These are phyloP conservation scores for Hypocryptadius cinnamomeus DNA, from an alignment of 2,113 vertebrate genomes.

Conservation along the genomic window DNA sequence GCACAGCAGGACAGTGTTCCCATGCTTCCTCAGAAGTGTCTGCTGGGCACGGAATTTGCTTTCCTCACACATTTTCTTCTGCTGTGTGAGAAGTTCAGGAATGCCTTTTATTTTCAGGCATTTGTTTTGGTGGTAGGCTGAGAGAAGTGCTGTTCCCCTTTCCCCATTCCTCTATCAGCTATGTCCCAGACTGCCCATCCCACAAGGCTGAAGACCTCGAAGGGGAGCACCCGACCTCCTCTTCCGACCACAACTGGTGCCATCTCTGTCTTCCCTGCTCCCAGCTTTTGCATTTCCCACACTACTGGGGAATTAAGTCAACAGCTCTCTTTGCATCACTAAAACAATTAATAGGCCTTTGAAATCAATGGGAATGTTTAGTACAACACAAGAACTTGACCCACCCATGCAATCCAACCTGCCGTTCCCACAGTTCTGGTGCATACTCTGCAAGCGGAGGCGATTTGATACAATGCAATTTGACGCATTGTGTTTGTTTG, in stretches of 20 bases:
- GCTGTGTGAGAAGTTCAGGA: rapidly evolving
- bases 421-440: neutral
- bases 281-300: neutral
- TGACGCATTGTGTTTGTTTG: neutral
- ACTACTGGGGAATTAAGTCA: neutral
- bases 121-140: neutral
- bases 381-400: neutral
- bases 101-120: neutral
- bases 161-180: neutral
- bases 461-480: neutral
- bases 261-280: neutral
- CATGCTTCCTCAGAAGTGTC: neutral
- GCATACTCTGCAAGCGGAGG: rapidly evolving
- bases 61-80: neutral
- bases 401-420: neutral
- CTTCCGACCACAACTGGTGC: rapidly evolving
- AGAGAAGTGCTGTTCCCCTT: neutral
- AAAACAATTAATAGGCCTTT: neutral
- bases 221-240: neutral
- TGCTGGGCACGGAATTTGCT: neutral
- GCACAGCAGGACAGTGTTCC: rapidly evolving
- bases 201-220: rapidly evolving
- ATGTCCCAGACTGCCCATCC: neutral
- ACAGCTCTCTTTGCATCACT: neutral
- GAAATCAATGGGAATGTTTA: neutral